Evolutionary conservation across 2,113 vertebrate species (phyloP).

Genomic region (Nothoprocta pentlandii): DNA sequence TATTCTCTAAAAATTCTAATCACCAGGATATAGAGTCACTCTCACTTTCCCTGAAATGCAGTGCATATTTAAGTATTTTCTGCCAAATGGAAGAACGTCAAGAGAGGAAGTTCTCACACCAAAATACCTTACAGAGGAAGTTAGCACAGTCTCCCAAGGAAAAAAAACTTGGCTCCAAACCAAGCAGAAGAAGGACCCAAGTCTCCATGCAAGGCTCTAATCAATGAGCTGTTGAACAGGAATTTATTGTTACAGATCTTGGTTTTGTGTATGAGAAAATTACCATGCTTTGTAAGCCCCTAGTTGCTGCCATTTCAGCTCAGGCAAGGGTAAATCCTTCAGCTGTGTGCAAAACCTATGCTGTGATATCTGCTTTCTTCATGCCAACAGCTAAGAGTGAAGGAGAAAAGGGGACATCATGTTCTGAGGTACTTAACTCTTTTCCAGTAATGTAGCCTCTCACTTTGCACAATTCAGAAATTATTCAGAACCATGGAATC

Average conservation of each 20-base stretch:
- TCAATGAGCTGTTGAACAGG: background rate
- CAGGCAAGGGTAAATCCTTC: background rate
- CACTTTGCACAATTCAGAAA: constrained; percentile 13
- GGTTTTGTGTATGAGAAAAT: background rate
- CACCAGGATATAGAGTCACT: background rate
- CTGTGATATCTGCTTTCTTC: background rate
- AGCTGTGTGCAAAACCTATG: background rate
- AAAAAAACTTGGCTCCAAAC: background rate
- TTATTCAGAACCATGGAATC: background rate
- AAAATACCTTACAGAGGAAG: background rate
- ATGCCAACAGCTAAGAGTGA: background rate
- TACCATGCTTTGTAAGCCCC: background rate
- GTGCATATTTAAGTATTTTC: background rate
- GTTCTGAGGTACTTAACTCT: background rate
- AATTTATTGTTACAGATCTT: background rate
- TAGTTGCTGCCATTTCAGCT: background rate
- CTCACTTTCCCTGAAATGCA: background rate
- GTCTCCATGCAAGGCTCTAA: background rate
- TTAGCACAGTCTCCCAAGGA: background rate
- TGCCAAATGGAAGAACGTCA: background rate
- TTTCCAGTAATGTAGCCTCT: constrained; percentile 16
- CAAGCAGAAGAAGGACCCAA: background rate
- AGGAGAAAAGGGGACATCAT: constrained; percentile 18
- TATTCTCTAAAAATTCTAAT: background rate
- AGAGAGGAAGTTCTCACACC: background rate